These are phyloP conservation scores for Allolobophora icterica DNA, from an alignment of 2,888 invertebrate species.

Conservation along the genomic window DNA sequence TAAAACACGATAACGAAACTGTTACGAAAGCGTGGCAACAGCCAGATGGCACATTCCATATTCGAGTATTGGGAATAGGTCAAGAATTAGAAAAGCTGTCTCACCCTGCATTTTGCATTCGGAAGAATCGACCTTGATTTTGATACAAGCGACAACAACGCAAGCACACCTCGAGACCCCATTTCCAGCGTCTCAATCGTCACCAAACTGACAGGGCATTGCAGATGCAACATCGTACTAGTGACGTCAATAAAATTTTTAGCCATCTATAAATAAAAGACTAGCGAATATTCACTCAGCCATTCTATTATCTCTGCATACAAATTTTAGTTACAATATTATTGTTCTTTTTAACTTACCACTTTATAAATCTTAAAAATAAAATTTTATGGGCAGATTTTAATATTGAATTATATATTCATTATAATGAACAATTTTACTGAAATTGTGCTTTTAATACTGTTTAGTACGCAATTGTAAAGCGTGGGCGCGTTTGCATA, in stretches of 20 bases:
- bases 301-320: too few relatives aligned
- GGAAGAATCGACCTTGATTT: background rate
- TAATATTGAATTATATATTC: too few relatives aligned
- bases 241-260: background rate
- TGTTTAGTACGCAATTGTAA: too few relatives aligned
- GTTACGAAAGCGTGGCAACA: background rate
- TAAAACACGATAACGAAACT: background rate
- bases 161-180: background rate
- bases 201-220: background rate
- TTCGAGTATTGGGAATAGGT: background rate
- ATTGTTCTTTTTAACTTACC: too few relatives aligned
- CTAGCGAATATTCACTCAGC: too few relatives aligned
- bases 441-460: too few relatives aligned
- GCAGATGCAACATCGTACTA: background rate
- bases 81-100: background rate
- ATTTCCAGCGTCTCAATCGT: background rate
- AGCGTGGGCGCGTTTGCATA: too few relatives aligned
- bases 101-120: conserved; percentile 15
- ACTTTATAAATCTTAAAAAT: too few relatives aligned
- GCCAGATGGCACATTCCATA: background rate
- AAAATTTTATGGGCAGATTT: too few relatives aligned
- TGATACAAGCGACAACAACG: background rate
- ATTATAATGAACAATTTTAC: too few relatives aligned
- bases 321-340: too few relatives aligned
- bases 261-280: too few relatives aligned